phyloP scores from a whole-genome alignment of 2,113 vertebrate genomes.

The Hydropotes inermis region DNA sequence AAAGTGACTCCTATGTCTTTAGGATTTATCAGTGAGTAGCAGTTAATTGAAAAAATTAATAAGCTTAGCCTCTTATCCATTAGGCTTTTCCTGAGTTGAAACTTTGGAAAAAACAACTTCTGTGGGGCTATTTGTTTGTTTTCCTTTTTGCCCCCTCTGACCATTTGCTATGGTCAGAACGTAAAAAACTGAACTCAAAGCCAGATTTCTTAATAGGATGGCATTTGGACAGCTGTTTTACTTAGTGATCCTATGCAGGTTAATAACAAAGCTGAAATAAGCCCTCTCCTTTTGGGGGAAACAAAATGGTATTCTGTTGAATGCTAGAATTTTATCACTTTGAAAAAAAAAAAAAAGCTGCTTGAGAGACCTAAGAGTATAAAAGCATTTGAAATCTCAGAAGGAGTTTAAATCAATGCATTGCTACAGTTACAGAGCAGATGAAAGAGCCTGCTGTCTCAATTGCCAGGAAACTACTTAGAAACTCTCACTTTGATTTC shows the following conservation, averaged over 20 bases:
- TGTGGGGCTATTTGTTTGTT: conserved; percentile 59
- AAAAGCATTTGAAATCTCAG: conserved; percentile 89
- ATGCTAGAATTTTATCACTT: conserved; percentile 86
- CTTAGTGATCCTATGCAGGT: conserved; percentile 75
- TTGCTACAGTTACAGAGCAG: conserved; percentile 86
- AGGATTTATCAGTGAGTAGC: conserved; percentile 23
- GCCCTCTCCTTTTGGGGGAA: conserved; percentile 73
- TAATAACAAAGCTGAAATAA: conserved; percentile 81
- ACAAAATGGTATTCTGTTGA: conserved; percentile 81
- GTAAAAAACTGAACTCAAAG: conserved; percentile 73
- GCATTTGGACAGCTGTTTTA: conserved; percentile 74
- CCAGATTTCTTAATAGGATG: conserved; percentile 66
- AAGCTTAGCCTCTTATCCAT: conserved; percentile 40
- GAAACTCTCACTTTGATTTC: conserved; percentile 90
- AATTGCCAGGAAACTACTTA: conserved; percentile 89
- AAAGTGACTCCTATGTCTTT: conserved; percentile 15
- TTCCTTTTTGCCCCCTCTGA: not conserved
- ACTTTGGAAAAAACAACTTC: conserved; percentile 42
- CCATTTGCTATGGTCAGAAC: conserved; percentile 61
- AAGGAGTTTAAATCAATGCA: conserved; percentile 90
- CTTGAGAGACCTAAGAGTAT: conserved; percentile 82
- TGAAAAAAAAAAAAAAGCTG: conserved; percentile 74
- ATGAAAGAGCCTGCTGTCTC: conserved; percentile 88
- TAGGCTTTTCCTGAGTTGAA: not conserved
- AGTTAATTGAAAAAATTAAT: conserved; percentile 64